phyloP scores from a whole-genome alignment of 2,888 invertebrate species.

The Adelognathus sp. region DNA sequence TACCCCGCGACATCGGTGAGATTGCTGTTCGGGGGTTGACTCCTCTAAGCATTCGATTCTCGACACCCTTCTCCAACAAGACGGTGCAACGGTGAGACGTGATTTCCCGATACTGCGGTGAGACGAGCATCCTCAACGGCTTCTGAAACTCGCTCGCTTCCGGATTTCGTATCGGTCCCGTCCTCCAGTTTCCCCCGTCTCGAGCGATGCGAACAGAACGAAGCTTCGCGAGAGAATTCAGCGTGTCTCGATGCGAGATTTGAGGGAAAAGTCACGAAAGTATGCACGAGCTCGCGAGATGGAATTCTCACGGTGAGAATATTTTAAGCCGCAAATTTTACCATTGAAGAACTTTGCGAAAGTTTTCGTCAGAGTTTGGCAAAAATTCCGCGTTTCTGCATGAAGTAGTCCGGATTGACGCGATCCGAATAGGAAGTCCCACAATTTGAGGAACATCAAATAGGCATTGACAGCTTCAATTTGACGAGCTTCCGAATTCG shows the following conservation, averaged over 20 bases:
- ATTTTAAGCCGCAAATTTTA: conserved; percentile 15
- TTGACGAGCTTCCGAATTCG: no score
- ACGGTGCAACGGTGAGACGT: conserved; percentile 14
- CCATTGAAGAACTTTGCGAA: background rate
- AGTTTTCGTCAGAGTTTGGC: background rate
- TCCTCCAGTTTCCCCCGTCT: background rate
- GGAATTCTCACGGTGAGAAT: background rate
- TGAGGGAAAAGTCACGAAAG: conserved; percentile 20
- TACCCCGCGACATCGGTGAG: conserved; percentile 8
- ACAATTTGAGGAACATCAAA: no score
- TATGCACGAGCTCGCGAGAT: conserved; percentile 11
- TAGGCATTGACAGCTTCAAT: no score
- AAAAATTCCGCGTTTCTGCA: background rate
- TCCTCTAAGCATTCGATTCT: conserved; percentile 11
- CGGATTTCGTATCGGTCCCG: background rate
- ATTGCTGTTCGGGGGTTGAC: background rate
- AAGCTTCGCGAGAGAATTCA: conserved; percentile 20
- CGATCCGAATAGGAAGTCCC: no score
- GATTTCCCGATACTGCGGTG: conserved; percentile 53
- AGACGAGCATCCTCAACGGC: background rate
- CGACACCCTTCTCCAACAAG: background rate
- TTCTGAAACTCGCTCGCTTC: background rate
- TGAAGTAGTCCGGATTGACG: no score
- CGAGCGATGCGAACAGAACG: background rate
- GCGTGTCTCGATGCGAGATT: background rate